Evolutionary conservation across 2,888 invertebrate genomes (phyloP), one percentile per base, ranked within the genome.

Genomic region (Isotomurus palustris): DNA sequence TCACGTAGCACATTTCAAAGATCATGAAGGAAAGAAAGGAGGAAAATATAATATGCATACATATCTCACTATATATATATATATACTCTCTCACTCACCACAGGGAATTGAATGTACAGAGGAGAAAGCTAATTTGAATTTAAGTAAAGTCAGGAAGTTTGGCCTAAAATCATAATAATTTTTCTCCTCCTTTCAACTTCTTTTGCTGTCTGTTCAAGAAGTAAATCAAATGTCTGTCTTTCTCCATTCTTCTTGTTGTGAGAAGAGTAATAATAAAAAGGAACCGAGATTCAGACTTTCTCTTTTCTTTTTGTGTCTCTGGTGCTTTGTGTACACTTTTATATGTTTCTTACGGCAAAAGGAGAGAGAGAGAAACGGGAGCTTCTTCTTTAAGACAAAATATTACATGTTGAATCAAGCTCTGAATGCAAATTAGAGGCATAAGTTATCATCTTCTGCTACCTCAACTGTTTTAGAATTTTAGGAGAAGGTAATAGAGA

Each of bases 91-190:
- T n/a, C n/a, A n/a, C n/a, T n/a, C n/a, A n/a, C 29, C 35, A 35
- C 35, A 17, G 21, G 36, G 35, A 50, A 50, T 35, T 50, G 32
- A 12, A 21, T 8, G 22, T 14, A 38, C 38, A 38, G 38, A 51
- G n/a, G n/a, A 51, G 50, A 51, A 36, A 38, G 50, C 40, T 51
- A 51, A 51, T 51, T 51, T 51, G 50, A 51, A 38, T 51, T 51
- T 51, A 51, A 51, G 35, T 51, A 28, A 49, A 49, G 35, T n/a
- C 14, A 32, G 32, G 32, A 14, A 38, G 6, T 14, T 14, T 14
- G 14, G 17, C 5, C 5, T 8, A 4, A 38, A 38, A 38, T 38
- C 38, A 38, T 38, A 38, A 38, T 38, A 38, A 38, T 38, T 38
- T 32, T 38, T 38, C 19, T 17, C 19, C 14, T 14, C 32, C 32